Evolutionary conservation across 2,797 vertebrate genomes (phyloP).

Genomic region (Bryconaethiops microstoma): DNA sequence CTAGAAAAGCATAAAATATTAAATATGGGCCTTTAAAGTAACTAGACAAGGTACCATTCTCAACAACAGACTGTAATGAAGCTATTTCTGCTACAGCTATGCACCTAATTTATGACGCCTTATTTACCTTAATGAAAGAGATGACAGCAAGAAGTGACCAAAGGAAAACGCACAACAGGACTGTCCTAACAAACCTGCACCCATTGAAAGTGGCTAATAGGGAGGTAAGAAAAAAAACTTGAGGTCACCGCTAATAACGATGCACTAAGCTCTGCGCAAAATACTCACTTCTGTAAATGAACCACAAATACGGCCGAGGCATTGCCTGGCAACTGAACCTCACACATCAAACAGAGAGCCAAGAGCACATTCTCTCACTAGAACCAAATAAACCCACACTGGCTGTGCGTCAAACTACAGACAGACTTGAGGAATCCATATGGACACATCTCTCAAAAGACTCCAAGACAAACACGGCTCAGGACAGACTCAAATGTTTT

Average conservation of each 20-base stretch:
- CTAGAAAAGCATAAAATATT: no score
- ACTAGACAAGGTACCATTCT: background rate
- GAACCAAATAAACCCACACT: conserved; percentile 1
- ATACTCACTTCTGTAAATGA: conserved; percentile 27
- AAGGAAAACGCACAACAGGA: background rate
- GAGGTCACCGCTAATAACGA: conserved; percentile 17
- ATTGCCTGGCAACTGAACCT: conserved; percentile 45
- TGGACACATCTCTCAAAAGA: conserved; percentile 25
- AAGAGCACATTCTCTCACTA: background rate
- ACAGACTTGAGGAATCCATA: conserved; percentile 10
- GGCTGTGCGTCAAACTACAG: conserved; percentile 2
- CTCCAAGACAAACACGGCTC: background rate
- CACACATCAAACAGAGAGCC: conserved; percentile 15
- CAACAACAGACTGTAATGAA: background rate
- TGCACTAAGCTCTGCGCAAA: conserved; percentile 9
- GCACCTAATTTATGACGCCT: background rate
- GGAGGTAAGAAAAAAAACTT: background rate
- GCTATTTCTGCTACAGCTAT: background rate
- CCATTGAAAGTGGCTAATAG: conserved; percentile 3
- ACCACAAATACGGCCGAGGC: conserved; percentile 9
- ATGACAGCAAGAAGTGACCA: background rate
- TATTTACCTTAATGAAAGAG: background rate
- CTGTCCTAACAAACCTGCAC: background rate
- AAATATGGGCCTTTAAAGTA: background rate
- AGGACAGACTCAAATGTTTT: background rate